A percentile compares a stretch with the other conserved stretches of the same genome.
Conservation (phyloP, 2,113 vertebrate genomes). For the Lethenteron camtschaticum region DNA sequence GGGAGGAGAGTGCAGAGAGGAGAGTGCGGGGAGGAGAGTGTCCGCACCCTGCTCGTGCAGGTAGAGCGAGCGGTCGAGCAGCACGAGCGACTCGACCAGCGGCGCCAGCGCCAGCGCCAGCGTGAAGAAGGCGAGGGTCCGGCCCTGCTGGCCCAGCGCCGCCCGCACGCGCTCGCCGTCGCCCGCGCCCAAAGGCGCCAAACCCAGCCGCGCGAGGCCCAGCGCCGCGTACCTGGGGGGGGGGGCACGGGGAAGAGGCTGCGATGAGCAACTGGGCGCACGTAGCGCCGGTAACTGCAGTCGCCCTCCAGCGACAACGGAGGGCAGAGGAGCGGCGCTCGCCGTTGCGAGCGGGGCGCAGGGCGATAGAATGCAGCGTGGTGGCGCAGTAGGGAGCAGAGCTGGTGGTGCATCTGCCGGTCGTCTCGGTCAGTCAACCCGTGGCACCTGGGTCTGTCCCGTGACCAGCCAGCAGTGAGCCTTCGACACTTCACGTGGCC, state of each 20-base stretch:
- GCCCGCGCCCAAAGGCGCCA: constrained; percentile 24
- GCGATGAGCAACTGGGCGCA: too few species aligned
- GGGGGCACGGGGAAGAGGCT: background rate
- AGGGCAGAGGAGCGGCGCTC: background rate
- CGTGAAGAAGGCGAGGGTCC: constrained; percentile 59
- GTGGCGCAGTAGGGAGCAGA: too few species aligned
- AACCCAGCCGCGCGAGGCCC: constrained; percentile 37
- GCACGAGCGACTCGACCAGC: constrained; percentile 53
- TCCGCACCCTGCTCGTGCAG: constrained; percentile 55
- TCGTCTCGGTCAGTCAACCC: too few species aligned
- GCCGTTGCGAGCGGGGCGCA: too few species aligned
- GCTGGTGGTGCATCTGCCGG: too few species aligned
- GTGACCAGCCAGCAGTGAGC: too few species aligned
- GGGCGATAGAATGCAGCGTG: too few species aligned
- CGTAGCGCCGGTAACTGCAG: background rate
- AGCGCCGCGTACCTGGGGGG: constrained; percentile 36
- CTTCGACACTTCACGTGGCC: too few species aligned
- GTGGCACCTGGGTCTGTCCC: too few species aligned
- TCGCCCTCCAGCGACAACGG: background rate
- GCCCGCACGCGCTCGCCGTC: constrained; percentile 17
- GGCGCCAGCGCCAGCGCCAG: constrained; percentile 50
- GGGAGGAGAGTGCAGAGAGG: too few species aligned
- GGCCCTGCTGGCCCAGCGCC: constrained; percentile 37
- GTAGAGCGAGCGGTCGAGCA: constrained; percentile 61
- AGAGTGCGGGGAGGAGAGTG: background rate